Conservation (phyloP, 35 echinoderm and acorn worm genomes). For the Apostichopus californicus region DNA sequence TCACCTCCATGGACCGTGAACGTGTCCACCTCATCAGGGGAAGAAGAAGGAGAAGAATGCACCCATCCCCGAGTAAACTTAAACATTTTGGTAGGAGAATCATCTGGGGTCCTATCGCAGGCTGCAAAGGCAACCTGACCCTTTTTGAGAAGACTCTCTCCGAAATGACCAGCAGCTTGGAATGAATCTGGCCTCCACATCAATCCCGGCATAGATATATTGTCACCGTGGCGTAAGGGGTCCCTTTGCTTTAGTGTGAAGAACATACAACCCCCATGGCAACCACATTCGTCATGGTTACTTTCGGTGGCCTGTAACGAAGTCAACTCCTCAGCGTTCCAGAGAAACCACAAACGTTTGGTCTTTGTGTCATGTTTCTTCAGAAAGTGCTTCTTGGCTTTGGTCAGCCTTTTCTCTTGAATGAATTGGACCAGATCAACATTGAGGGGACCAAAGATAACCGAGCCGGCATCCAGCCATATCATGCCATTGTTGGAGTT, state of each 20-base stretch:
- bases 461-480: conserved; percentile 76
- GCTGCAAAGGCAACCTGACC: conserved; percentile 82
- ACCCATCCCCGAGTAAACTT: conserved; percentile 86
- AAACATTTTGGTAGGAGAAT: conserved; percentile 82
- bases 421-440: conserved; percentile 73
- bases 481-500: conserved; percentile 33
- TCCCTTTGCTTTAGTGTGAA: conserved; percentile 65
- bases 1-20: not conserved
- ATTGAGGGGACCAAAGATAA: conserved; percentile 71
- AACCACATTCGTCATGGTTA: conserved; percentile 73
- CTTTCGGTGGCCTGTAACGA: conserved; percentile 10
- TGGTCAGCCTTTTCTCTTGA: conserved; percentile 30
- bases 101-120: conserved; percentile 81
- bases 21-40: conserved; percentile 39
- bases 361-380: conserved; percentile 71
- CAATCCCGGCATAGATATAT: conserved; percentile 32
- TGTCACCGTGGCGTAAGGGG: conserved; percentile 52
- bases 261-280: conserved; percentile 89
- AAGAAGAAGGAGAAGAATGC: conserved; percentile 47
- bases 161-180: conserved; percentile 67
- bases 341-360: conserved; percentile 89
- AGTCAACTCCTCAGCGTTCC: conserved; percentile 46
- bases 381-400: conserved; percentile 80
- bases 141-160: conserved; percentile 79
- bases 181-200: conserved; percentile 60